phyloP scores from a whole-genome alignment of 2,888 invertebrate genomes.

The Meghimatium bilineatum region DNA sequence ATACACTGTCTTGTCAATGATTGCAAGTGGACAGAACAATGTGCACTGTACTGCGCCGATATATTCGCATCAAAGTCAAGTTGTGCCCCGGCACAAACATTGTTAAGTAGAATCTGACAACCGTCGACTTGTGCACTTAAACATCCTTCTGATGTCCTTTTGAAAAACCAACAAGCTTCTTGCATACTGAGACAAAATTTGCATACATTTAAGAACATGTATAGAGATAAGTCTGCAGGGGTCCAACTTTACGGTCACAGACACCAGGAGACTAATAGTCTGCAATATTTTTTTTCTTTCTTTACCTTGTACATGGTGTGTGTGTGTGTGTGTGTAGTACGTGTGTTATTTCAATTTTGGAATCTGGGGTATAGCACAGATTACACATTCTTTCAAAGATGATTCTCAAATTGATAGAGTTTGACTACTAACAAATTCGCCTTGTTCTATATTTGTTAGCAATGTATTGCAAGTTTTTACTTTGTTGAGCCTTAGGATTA shows the following conservation, averaged over 20 bases:
- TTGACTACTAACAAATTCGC: too few relatives aligned
- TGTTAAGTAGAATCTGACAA: conserved; percentile 1
- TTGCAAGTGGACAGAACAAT: too few relatives aligned
- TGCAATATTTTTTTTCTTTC: background rate
- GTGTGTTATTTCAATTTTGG: background rate
- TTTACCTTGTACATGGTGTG: too few relatives aligned
- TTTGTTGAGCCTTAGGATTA: too few relatives aligned
- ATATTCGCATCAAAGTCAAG: conserved; percentile 22
- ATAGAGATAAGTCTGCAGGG: background rate
- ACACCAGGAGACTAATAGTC: conserved; percentile 3
- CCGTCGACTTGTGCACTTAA: background rate
- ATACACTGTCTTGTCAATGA: background rate
- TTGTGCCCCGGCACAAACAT: background rate
- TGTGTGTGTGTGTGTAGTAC: too few relatives aligned
- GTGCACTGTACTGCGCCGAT: background rate
- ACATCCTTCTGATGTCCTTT: conserved; percentile 12
- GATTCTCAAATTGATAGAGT: too few relatives aligned
- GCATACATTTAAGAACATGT: background rate
- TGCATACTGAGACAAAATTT: conserved; percentile 20
- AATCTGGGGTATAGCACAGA: background rate
- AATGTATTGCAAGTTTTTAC: too few relatives aligned
- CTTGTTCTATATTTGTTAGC: too few relatives aligned
- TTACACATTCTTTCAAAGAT: too few relatives aligned
- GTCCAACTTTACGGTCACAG: background rate
- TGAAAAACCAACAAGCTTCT: conserved; percentile 20